Percentiles rank a stretch among this genome's conserved stretches.
Conservation (phyloP, 2,797 vertebrate genomes). For the Limosa lapponica region DNA sequence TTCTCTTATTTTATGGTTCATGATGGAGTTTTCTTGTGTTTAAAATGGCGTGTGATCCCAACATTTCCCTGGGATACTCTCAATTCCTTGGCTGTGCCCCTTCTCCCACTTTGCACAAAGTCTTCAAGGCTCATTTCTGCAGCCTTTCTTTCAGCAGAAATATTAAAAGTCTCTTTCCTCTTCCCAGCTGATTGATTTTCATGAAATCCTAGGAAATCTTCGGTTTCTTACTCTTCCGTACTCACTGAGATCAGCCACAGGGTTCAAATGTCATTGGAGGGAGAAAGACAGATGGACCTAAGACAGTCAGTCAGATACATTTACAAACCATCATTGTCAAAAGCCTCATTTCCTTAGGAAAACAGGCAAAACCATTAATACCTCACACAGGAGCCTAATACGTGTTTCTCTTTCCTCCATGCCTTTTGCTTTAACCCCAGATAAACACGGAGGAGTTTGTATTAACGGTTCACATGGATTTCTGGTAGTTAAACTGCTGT, state of each 20-base stretch:
- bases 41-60: accelerated
- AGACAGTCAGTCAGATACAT: background rate
- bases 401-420: background rate
- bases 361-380: background rate
- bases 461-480: background rate
- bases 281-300: background rate
- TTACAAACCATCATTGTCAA: background rate
- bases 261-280: background rate
- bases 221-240: background rate
- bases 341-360: background rate
- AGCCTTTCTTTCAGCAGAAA: background rate
- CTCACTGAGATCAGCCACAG: background rate
- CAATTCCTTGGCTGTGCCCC: background rate
- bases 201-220: background rate
- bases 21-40: background rate
- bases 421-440: background rate
- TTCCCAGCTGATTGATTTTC: background rate
- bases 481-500: background rate
- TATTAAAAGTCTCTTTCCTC: background rate
- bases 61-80: background rate
- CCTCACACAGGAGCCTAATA: background rate
- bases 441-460: background rate
- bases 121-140: background rate
- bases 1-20: background rate
- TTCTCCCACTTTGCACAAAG: background rate